These are phyloP conservation scores for Rachycentron canadum DNA, from an alignment of 2,797 vertebrate genomes.

Conservation along the genomic window DNA sequence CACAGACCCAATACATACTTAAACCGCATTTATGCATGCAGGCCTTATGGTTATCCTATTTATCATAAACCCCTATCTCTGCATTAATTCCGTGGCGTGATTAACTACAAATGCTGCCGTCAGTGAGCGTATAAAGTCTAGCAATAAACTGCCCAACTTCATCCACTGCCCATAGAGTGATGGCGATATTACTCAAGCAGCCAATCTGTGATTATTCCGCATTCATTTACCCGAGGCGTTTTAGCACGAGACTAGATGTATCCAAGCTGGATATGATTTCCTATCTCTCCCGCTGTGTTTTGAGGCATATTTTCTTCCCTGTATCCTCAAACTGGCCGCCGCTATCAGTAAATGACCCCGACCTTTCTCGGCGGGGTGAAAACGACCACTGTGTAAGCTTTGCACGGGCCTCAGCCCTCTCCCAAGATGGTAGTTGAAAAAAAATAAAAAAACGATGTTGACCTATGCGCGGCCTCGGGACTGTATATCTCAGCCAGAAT, in stretches of 20 bases:
- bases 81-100: constrained; percentile 68
- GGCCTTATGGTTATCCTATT: constrained; percentile 59
- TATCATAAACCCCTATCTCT: constrained; percentile 61
- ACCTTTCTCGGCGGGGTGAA: constrained; percentile 53
- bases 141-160: constrained; percentile 69
- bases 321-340: constrained; percentile 55
- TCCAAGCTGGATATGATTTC: constrained; percentile 54
- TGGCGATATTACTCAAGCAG: constrained; percentile 61
- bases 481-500: constrained; percentile 72
- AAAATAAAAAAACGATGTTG: constrained; percentile 61
- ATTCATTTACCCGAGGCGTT: constrained; percentile 61
- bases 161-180: constrained; percentile 52
- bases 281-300: constrained; percentile 57
- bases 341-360: constrained; percentile 72
- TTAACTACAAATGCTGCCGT: constrained; percentile 66
- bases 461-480: constrained; percentile 67
- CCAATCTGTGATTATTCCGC: constrained; percentile 67
- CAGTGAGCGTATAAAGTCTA: constrained; percentile 53
- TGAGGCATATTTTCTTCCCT: constrained; percentile 49
- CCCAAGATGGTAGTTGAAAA: constrained; percentile 69
- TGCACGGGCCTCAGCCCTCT: constrained; percentile 45
- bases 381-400: constrained; percentile 67
- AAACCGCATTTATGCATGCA: constrained; percentile 68
- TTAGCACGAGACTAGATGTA: constrained; percentile 47
- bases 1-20: constrained; percentile 59